Evolutionary conservation across 2,797 vertebrate genomes (phyloP).

Genomic region (Clarias fuscus): DNA sequence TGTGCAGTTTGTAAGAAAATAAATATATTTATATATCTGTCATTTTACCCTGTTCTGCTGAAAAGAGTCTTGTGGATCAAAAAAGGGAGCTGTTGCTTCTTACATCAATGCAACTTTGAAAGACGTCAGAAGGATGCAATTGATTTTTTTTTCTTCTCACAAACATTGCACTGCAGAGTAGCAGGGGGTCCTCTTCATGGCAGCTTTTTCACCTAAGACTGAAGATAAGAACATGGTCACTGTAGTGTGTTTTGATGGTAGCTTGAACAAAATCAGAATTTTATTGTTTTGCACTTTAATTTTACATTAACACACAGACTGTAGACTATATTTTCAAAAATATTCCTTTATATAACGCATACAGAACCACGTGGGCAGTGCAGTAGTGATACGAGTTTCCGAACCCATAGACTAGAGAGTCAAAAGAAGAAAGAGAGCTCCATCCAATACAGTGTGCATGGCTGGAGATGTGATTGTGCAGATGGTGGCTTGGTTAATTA

Average conservation of each 20-base stretch:
- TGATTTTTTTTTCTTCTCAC: conserved; percentile 71
- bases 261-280: conserved; percentile 43
- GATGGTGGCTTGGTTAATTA: conserved; percentile 76
- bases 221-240: conserved; percentile 68
- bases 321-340: background rate
- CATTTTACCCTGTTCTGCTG: conserved; percentile 66
- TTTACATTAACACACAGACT: background rate
- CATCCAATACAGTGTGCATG: conserved; percentile 70
- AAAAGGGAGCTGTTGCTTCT: conserved; percentile 71
- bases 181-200: conserved; percentile 78
- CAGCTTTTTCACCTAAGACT: conserved; percentile 69
- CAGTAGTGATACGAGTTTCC: conserved; percentile 29
- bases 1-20: conserved; percentile 76
- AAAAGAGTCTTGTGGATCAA: conserved; percentile 71
- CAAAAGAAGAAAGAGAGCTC: conserved; percentile 68
- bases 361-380: conserved; percentile 20
- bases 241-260: conserved; percentile 66
- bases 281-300: background rate
- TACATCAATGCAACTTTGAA: conserved; percentile 72
- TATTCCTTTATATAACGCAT: conserved; percentile 16
- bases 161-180: conserved; percentile 66
- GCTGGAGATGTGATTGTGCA: conserved; percentile 69
- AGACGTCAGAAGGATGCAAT: conserved; percentile 76
- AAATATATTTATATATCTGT: conserved; percentile 64
- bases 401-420: conserved; percentile 60